Percentiles rank a stretch among this genome's conserved stretches.
These are phyloP conservation scores for Drosophila merina DNA, from an alignment of 2,888 invertebrate species.

Conservation along the genomic window DNA sequence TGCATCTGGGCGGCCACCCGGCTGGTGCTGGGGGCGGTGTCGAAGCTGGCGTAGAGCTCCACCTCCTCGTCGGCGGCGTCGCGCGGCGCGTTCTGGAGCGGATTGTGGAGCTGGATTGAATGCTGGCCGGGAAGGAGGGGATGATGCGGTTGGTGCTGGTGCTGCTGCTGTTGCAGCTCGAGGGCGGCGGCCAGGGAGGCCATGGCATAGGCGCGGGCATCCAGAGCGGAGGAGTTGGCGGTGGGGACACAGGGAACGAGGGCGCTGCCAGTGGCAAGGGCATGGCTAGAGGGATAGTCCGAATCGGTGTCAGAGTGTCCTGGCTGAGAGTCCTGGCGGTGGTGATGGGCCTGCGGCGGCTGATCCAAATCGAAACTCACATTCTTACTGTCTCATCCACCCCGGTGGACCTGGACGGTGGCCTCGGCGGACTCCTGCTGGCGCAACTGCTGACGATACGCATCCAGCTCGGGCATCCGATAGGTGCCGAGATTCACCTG, in stretches of 20 bases:
- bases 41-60: conserved; percentile 80
- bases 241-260: conserved; percentile 10
- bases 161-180: conserved; percentile 47
- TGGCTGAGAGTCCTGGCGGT: conserved; percentile 24
- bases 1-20: conserved; percentile 80
- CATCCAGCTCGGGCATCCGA: conserved; percentile 94
- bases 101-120: conserved; percentile 7
- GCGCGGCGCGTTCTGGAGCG: conserved; percentile 33
- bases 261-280: conserved; percentile 10
- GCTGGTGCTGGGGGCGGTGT: conserved; percentile 76
- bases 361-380: conserved; percentile 83
- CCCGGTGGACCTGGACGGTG: conserved; percentile 84
- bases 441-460: conserved; percentile 93
- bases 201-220: conserved; percentile 75
- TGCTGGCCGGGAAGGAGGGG: conserved; percentile 6
- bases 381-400: conserved; percentile 84
- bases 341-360: conserved; percentile 54
- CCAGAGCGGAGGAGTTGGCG: conserved; percentile 22
- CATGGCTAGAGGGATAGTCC: conserved; percentile 27
- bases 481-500: conserved; percentile 97
- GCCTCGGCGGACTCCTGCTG: conserved; percentile 95
- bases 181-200: conserved; percentile 71
- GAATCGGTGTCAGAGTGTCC: conserved; percentile 24
- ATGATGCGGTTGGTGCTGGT: conserved; percentile 13
- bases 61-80: conserved; percentile 80